Percentiles rank a stretch among this genome's conserved stretches.
These are phyloP conservation scores for Agonopterix arenella DNA, from an alignment of 2,888 invertebrate genomes.

Conservation along the genomic window DNA sequence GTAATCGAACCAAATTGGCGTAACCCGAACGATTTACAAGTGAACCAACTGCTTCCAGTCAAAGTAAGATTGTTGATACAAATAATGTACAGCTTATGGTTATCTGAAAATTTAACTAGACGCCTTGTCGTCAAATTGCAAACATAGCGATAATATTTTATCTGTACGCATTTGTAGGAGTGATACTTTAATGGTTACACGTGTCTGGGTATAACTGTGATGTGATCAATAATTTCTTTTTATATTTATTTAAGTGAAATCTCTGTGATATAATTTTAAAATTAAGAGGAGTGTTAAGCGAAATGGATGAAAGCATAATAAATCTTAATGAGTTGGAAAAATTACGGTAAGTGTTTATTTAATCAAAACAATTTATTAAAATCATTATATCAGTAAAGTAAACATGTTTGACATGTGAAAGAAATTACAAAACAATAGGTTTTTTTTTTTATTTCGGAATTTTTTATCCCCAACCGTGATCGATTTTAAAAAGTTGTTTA, in stretches of 20 bases:
- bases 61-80: conserved; percentile 22
- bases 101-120: conserved; percentile 36
- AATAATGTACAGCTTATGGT: conserved; percentile 27
- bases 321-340: conserved; percentile 58
- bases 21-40: conserved; percentile 26
- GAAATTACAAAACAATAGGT: no score
- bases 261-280: conserved; percentile 13
- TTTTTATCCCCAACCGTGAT: no score
- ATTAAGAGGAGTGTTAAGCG: conserved; percentile 6
- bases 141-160: conserved; percentile 56
- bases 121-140: conserved; percentile 50
- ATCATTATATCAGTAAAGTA: no score
- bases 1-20: conserved; percentile 48
- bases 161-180: conserved; percentile 50
- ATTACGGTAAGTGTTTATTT: conserved; percentile 41
- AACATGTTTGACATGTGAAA: no score
- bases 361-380: no score
- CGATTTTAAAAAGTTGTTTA: no score
- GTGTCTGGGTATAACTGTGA: conserved; percentile 35
- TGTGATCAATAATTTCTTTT: conserved; percentile 27
- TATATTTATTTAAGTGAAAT: conserved; percentile 10
- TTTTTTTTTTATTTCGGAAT: no score
- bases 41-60: conserved; percentile 22
- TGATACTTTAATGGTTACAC: conserved; percentile 40
- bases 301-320: conserved; percentile 48